Evolutionary conservation across 1,140 invertebrate species (phyloP), one percentile per base, ranked within the genome.

Genomic region (Papilio machaon): DNA sequence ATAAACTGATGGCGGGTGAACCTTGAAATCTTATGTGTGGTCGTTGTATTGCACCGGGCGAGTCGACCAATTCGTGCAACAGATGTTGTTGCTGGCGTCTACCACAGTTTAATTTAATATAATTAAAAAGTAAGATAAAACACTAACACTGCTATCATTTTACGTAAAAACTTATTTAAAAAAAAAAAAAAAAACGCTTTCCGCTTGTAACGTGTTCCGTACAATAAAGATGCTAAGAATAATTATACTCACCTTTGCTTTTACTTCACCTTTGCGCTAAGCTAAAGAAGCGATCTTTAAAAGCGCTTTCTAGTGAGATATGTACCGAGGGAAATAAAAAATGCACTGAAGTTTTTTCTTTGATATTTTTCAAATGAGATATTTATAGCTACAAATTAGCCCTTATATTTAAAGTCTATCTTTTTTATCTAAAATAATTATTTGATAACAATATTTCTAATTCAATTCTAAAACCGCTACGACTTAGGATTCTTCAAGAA

Each of bases 261-360:
- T 35, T 64, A 64, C 58, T 15, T 67, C 23, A 35, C 64, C 23
- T 67, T 67, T 67, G 64, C 64, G 64, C 75, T 23, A 30, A 30
- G 47, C 75, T 30, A 38, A 58, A 77, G 75, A 77, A 77, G 49
- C 75, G 13, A 30, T 30, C 52, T 77, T 52, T 77, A n/a, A 49
- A 75, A 75, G 73, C 49, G 75, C 30, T 17, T 30, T 54, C 75
- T 49, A 23, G 46, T 49, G 13, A 6, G 43, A 49, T 75, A 52
- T 23, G 23, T 67, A 35, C 64, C 64, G 23, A 30, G 23, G 30
- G 11, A 67, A 67, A 67, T 67, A 67, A 30, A 35, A 67, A 67
- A 35, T 67, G 23, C 23, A 35, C 23, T 67, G 6, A 30, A 30
- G 13, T 15, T 30, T 35, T 8, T 15, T 67, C 30, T n/a, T 64